phyloP scores from a whole-genome alignment of 2,888 invertebrate genomes.

The Mallateleia sp. region DNA sequence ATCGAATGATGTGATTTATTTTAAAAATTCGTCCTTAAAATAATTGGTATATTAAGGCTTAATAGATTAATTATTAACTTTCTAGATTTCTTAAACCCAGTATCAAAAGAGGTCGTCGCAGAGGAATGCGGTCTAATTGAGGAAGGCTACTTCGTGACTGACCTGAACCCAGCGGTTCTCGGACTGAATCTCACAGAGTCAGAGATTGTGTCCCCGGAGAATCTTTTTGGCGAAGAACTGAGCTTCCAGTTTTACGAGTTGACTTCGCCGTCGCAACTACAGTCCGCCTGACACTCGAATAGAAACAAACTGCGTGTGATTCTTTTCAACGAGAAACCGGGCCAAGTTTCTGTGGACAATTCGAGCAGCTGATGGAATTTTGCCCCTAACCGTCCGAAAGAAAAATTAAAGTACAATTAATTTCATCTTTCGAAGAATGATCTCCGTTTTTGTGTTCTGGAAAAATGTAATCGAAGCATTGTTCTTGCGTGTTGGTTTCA shows the following conservation, averaged over 20 bases:
- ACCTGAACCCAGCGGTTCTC: slow-evolving; percentile 90
- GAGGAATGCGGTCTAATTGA: slow-evolving; percentile 94
- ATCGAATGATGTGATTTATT: too few relatives aligned
- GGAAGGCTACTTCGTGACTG: slow-evolving; percentile 91
- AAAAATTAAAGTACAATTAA: slow-evolving; percentile 14
- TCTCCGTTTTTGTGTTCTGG: slow-evolving; percentile 28
- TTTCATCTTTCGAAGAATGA: slow-evolving; percentile 29
- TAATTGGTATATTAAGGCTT: too few relatives aligned
- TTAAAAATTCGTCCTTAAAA: too few relatives aligned
- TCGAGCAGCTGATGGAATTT: slow-evolving; percentile 47
- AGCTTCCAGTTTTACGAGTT: slow-evolving; percentile 91
- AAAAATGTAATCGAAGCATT: slow-evolving; percentile 78
- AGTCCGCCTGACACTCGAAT: slow-evolving; percentile 88
- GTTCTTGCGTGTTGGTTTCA: slow-evolving; percentile 84
- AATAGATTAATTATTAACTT: too few relatives aligned
- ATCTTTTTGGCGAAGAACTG: slow-evolving; percentile 90
- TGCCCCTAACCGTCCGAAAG: slow-evolving; percentile 8
- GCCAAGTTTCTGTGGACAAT: slow-evolving; percentile 19
- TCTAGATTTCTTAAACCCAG: slow-evolving; percentile 92
- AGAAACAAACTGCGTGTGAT: slow-evolving; percentile 85
- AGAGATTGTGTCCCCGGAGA: slow-evolving; percentile 90
- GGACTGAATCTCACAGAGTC: slow-evolving; percentile 90
- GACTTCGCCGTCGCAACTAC: slow-evolving; percentile 88
- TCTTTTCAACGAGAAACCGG: slow-evolving; percentile 70
- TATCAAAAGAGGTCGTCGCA: slow-evolving; percentile 95